Evolutionary conservation across 1,140 invertebrate genomes (phyloP), one percentile per base, ranked within the genome.

Genomic region (Scaptomyza montana): DNA sequence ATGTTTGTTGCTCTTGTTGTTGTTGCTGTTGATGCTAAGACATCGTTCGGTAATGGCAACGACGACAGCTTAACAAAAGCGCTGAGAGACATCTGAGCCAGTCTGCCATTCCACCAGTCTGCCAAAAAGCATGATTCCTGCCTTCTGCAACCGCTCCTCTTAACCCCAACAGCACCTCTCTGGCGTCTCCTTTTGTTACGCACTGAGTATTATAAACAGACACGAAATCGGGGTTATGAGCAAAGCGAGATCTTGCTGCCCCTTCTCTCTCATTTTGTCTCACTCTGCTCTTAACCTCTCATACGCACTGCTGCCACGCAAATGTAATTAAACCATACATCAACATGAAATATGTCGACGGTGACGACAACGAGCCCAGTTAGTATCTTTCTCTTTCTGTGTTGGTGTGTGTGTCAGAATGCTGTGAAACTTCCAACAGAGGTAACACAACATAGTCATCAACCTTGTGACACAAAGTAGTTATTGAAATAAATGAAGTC

Each of bases 311-410:
- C 54, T 47, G 75, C 85, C 84, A 89, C 84, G 84, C 82, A 89
- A 89, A 89, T 89, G 85, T 89, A 89, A 89, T 89, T 89, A 89
- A 89, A 89, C 85, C 84, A 89, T 89, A 89, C 85, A 89, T 89
- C 84, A 89, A 89, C 84, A 77, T 89, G 85, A 89, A 89, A 89
- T 89, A 89, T 89, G 84, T 89, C 84, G 77, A 79, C 78, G 55
- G 49, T 53, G 61, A 79, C 78, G 55, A 55, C 62, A 51, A 74
- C 70, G 69, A 51, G 63, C 69, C 54, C 62, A 59, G 69, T 60
- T 72, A 66, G 69, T 64, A n/a, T 50, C 8, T 51, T 8, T 54
- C 8, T 25, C n/a, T 54, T 3, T 41, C 3, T 43, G 3, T n/a
- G 39, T n/a, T 12, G 5, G 43, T 57, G 36, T 62, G 60, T 46